These are phyloP conservation scores for Acrocyrtus sp. DNA, from an alignment of 2,888 invertebrate genomes.

Conservation along the genomic window DNA sequence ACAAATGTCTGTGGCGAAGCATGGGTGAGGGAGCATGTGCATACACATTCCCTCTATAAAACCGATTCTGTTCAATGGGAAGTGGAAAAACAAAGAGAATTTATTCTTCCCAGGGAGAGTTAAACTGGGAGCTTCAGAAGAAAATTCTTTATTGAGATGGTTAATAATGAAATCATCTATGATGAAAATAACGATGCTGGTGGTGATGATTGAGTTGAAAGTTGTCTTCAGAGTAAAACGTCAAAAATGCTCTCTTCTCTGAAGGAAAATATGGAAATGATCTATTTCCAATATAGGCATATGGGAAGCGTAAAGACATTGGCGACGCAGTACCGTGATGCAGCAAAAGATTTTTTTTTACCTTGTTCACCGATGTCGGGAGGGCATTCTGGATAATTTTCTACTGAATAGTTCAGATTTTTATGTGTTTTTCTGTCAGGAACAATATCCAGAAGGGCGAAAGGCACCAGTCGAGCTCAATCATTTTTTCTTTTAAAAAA, in stretches of 20 bases:
- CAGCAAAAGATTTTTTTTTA: too few relatives aligned
- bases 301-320: too few relatives aligned
- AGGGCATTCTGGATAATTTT: constrained; percentile 46
- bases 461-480: constrained; percentile 43
- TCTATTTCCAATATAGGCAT: too few relatives aligned
- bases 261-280: too few relatives aligned
- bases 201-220: constrained; percentile 36
- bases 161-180: constrained; percentile 22
- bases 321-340: too few relatives aligned
- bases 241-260: not conserved
- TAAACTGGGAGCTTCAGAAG: not conserved
- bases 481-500: constrained; percentile 48
- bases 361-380: too few relatives aligned
- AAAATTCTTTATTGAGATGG: constrained; percentile 11
- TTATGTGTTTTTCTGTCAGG: constrained; percentile 50
- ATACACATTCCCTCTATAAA: not conserved
- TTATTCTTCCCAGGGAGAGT: constrained; percentile 24
- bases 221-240: constrained; percentile 29
- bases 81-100: constrained; percentile 24
- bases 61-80: not conserved
- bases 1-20: too few relatives aligned
- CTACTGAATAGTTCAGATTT: constrained; percentile 31
- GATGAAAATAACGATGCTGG: constrained; percentile 39
- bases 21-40: constrained; percentile 7
- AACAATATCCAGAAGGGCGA: constrained; percentile 50